Percentiles rank a stretch among this genome's conserved stretches.
These are phyloP conservation scores for Tokudaia tokunoshimensis DNA, from an alignment of 2,797 vertebrate genomes.

Conservation along the genomic window DNA sequence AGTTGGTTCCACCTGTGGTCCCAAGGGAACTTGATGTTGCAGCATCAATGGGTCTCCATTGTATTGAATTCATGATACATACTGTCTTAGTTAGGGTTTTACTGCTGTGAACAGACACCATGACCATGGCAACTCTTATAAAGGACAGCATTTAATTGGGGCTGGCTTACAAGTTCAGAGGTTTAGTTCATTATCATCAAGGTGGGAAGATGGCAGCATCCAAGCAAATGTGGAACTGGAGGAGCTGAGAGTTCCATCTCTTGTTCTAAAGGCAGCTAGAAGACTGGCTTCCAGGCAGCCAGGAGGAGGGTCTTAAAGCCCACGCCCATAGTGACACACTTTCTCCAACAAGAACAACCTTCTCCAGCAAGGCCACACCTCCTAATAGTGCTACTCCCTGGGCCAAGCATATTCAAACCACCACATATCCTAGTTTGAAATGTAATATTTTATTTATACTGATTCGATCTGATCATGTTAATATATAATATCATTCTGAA, in stretches of 20 bases:
- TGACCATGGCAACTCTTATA: not conserved
- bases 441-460: not conserved
- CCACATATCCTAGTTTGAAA: not conserved
- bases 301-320: not conserved
- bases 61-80: not conserved
- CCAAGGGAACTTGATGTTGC: not conserved
- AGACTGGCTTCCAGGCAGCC: not conserved
- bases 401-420: not conserved
- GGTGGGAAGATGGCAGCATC: not conserved
- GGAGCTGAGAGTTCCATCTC: not conserved
- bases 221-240: not conserved
- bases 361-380: not conserved
- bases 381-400: not conserved
- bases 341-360: not conserved
- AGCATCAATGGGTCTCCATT: constrained; percentile 44
- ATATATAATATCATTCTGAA: not conserved
- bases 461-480: not conserved
- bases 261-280: not conserved
- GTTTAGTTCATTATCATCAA: not conserved
- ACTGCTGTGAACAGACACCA: not conserved
- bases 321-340: not conserved
- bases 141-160: not conserved
- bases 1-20: constrained; percentile 66
- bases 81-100: not conserved
- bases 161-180: not conserved